These are phyloP conservation scores for Podotricha telesiphe DNA, from an alignment of 2,888 invertebrate genomes.

Conservation along the genomic window DNA sequence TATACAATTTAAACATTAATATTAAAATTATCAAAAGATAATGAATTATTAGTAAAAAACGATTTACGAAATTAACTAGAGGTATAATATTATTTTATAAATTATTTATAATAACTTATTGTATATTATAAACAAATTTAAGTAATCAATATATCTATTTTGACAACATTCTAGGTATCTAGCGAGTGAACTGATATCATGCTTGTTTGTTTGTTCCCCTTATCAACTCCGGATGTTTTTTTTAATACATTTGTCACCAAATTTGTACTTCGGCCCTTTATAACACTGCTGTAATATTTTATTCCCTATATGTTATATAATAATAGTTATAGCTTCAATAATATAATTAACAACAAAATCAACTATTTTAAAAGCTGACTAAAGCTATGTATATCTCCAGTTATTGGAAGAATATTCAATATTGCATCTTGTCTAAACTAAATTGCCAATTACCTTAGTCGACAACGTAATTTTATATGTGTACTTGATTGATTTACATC, in stretches of 20 bases:
- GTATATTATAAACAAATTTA: not conserved
- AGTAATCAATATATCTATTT: constrained; percentile 55
- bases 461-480: constrained; percentile 6
- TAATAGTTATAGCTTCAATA: not conserved
- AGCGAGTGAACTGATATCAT: constrained; percentile 79
- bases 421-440: constrained; percentile 38
- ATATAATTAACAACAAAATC: not conserved
- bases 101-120: not conserved
- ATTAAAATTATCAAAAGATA: not conserved
- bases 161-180: constrained; percentile 73
- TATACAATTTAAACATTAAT: not conserved
- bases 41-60: not conserved
- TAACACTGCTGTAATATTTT: constrained; percentile 63
- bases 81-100: not conserved
- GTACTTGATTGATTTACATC: not conserved
- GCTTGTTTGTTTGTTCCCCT: constrained; percentile 81
- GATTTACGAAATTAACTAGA: not conserved
- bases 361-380: not conserved
- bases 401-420: constrained; percentile 28
- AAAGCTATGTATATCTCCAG: constrained; percentile 22
- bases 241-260: constrained; percentile 80
- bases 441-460: constrained; percentile 34
- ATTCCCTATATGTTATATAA: not conserved
- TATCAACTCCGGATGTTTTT: constrained; percentile 84
- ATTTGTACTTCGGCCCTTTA: constrained; percentile 71